Conservation (phyloP, 1,140 invertebrate species). For the Zaprionus ghesquierei region DNA sequence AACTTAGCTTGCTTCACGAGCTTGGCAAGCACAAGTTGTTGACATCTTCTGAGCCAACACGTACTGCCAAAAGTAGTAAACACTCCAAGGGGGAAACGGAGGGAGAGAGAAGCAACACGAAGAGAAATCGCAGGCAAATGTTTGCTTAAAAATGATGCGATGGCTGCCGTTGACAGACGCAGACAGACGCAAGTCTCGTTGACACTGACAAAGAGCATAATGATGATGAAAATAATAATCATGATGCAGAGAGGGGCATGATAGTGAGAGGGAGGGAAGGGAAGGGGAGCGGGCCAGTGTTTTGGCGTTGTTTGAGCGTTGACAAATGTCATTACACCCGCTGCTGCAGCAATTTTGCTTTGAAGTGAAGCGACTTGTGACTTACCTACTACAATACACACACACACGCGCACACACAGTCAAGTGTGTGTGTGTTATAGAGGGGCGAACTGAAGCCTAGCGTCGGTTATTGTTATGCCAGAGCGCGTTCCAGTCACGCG, state of each 20-base stretch:
- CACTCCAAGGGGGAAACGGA: constrained; percentile 41
- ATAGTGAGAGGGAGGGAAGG: neutral
- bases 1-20: neutral
- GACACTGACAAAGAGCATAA: constrained; percentile 76
- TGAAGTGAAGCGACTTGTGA: constrained; percentile 49
- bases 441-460: neutral
- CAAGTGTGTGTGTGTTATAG: neutral
- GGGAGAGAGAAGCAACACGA: neutral
- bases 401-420: neutral
- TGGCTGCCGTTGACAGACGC: constrained; percentile 43
- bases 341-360: constrained; percentile 56
- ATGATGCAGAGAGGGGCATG: constrained; percentile 26
- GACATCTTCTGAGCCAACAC: constrained; percentile 76
- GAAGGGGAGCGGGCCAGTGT: constrained; percentile 14
- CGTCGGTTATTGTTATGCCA: constrained; percentile 23
- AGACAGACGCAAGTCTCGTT: constrained; percentile 69
- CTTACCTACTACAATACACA: constrained; percentile 30
- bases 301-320: constrained; percentile 63
- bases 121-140: constrained; percentile 54
- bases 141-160: constrained; percentile 77
- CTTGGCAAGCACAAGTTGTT: constrained; percentile 67
- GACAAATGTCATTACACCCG: constrained; percentile 79
- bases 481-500: constrained; percentile 53
- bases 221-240: constrained; percentile 40
- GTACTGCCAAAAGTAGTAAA: constrained; percentile 64